Conservation (phyloP, 2,888 invertebrate species). For the Dolichopus griseipennis region DNA sequence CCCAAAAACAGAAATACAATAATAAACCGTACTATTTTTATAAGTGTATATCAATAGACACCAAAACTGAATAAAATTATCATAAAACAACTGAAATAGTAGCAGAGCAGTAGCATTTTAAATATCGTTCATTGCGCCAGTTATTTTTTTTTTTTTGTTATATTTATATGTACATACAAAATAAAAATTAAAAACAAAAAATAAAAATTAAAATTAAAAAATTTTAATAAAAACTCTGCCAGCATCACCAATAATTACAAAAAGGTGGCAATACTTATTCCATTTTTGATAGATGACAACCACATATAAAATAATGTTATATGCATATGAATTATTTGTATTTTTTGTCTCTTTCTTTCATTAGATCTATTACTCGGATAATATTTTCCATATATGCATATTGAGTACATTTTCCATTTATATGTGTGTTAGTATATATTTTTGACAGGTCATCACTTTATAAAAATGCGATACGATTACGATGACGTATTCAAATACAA, state of each 20-base stretch:
- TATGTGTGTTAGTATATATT: neutral
- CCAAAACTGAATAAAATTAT: no score
- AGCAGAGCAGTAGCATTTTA: neutral
- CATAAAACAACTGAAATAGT: neutral
- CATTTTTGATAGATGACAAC: no score
- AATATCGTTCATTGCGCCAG: no score
- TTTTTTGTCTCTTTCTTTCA: neutral
- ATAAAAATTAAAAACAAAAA: no score
- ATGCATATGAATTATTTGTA: no score
- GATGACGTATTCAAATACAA: neutral
- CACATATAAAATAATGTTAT: no score
- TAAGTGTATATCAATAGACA: no score
- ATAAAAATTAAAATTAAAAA: neutral
- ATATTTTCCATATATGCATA: no score
- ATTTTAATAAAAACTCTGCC: neutral
- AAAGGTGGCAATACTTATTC: no score
- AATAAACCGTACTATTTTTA: neutral
- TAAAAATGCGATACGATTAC: neutral
- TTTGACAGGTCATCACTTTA: neutral
- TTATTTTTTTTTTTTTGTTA: no score
- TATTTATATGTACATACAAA: no score
- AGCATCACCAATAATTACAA: neutral
- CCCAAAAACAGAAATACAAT: neutral
- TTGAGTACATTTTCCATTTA: neutral
- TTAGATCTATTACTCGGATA: neutral